These are phyloP conservation scores for Epicauta chinensis DNA, from an alignment of 1,140 invertebrate genomes.

Conservation along the genomic window DNA sequence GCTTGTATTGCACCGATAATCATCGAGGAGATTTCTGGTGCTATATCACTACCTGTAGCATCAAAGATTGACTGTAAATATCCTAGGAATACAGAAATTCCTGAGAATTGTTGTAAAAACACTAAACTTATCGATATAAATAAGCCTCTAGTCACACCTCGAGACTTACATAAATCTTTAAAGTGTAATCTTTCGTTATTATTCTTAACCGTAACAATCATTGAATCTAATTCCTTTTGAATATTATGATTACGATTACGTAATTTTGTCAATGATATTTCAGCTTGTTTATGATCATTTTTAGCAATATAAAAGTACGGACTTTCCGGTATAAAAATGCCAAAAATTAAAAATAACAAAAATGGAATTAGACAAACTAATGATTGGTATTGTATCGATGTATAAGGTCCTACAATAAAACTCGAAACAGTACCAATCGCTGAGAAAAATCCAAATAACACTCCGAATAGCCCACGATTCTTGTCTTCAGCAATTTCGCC, in stretches of 20 bases:
- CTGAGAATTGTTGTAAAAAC: slow-evolving; percentile 66
- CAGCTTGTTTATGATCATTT: slow-evolving; percentile 9
- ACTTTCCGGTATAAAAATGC: slow-evolving; percentile 60
- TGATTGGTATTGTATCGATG: slow-evolving; percentile 49
- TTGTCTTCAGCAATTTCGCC: slow-evolving; percentile 45
- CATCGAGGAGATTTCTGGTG: slow-evolving; percentile 55
- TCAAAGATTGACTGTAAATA: slow-evolving; percentile 68
- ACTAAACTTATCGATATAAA: neutral
- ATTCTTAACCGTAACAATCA: neutral
- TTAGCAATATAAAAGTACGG: slow-evolving; percentile 47
- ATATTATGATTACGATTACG: neutral
- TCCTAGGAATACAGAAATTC: slow-evolving; percentile 75
- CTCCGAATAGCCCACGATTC: slow-evolving; percentile 24
- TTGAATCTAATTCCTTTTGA: slow-evolving; percentile 1
- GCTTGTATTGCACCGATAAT: slow-evolving; percentile 68
- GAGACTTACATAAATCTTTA: neutral
- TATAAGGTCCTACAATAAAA: slow-evolving; percentile 54
- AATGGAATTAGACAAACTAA: slow-evolving; percentile 44
- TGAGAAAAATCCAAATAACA: slow-evolving; percentile 20
- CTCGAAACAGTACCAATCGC: slow-evolving; percentile 29
- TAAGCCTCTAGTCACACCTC: slow-evolving; percentile 46
- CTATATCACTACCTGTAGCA: slow-evolving; percentile 50
- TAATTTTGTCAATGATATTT: slow-evolving; percentile 3
- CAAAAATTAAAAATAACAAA: slow-evolving; percentile 47
- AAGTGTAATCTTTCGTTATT: slow-evolving; percentile 22